Conservation (phyloP, 2,888 invertebrate species). For the Nomada fabriciana region DNA sequence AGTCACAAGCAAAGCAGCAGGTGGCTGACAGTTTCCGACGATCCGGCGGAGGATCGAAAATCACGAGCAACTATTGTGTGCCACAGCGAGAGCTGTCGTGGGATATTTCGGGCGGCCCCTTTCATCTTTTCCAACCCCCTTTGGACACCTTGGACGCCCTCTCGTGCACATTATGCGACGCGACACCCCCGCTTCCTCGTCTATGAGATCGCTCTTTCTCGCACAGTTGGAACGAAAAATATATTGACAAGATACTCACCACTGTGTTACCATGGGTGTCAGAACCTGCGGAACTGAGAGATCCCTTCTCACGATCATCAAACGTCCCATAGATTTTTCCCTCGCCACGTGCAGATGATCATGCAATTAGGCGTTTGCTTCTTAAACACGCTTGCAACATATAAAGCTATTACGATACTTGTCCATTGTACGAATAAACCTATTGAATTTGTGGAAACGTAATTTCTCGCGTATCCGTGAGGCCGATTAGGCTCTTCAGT, state of each 20-base stretch:
- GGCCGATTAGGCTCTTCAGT: no score
- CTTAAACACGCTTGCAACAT: not conserved
- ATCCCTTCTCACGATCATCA: constrained; percentile 28
- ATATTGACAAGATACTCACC: constrained; percentile 51
- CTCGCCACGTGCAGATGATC: not conserved
- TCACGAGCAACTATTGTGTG: constrained; percentile 80
- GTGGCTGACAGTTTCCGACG: constrained; percentile 79
- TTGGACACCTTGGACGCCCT: constrained; percentile 63
- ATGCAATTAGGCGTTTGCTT: not conserved
- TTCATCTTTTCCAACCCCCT: constrained; percentile 80
- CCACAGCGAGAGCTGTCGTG: constrained; percentile 77
- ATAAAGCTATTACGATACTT: not conserved
- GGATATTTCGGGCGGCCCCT: constrained; percentile 81
- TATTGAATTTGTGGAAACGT: no score
- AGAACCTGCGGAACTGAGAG: not conserved
- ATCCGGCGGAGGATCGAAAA: constrained; percentile 69
- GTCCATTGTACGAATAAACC: not conserved
- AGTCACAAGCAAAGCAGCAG: constrained; percentile 83
- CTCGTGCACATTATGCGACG: constrained; percentile 70
- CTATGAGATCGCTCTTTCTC: constrained; percentile 27
- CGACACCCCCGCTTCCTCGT: constrained; percentile 66
- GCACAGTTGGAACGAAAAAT: constrained; percentile 26
- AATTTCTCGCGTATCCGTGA: no score
- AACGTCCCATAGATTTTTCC: not conserved
- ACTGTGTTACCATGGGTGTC: constrained; percentile 40